Base-by-base conservation (phyloP, 2,113 vertebrate genomes). In the Regulus satrapa region DNA sequence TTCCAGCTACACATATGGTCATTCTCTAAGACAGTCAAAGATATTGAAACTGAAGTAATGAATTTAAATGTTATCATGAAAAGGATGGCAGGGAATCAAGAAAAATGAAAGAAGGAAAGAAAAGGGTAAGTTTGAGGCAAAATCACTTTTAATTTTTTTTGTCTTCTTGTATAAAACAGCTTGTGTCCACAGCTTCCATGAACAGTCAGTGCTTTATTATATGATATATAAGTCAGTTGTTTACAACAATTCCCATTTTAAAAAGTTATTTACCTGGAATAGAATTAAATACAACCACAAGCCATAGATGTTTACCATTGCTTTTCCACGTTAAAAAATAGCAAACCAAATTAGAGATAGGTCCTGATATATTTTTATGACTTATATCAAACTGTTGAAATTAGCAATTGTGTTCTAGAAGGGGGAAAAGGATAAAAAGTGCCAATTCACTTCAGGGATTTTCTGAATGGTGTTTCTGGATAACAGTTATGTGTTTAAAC, bases 381-480 rank as follows among this genome's bases (percentile, higher is more conserved):
- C 6, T 72, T 29, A 1, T 14, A 36, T 48, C 23, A 26, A 75
- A 73, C 11, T 9, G 9, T 21, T 68, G 23, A 88, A 64, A 59
- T 34, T 9, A 51, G 21, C 15, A 81, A 24, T 11, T 28, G 5
- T 32, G 5, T 45, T 61, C n/a, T 54, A 25, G 5, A 63, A 72
- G 17, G 2, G 1, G 2, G 3, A 1, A 34, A 72, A 43, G 19
- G 28, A 52, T 72, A 83, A 8, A 45, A 62, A 63, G 0, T 10
- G 3, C 4, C 62, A 48, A 17, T 74, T 62, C 15, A 49, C 5
- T 56, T 41, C 26, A 63, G 59, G 26, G 16, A 41, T 13, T 80
- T 73, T 32, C 34, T 41, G 34, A 21, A 76, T 28, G 14, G 6
- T 38, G 72, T 72, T 75, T 80, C 48, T 51, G 34, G 34, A 2